Conservation (phyloP, 2,113 vertebrate species). For the Prinia subflava region DNA sequence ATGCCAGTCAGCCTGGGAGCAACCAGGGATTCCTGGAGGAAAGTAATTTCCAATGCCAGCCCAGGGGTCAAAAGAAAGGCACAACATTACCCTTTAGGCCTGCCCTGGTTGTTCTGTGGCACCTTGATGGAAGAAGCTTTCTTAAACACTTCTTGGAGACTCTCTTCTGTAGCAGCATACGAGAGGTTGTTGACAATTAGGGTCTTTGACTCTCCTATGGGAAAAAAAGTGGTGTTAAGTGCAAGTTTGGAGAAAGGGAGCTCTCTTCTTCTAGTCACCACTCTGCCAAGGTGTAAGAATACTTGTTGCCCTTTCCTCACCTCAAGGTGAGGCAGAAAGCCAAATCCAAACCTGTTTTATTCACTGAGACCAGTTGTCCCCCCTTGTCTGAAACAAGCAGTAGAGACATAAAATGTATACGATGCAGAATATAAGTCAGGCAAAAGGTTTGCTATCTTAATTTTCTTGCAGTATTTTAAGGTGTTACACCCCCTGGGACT, state of each 20-base stretch:
- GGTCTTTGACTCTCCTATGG: slow-evolving; percentile 75
- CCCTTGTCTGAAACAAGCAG: neutral
- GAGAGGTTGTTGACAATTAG: slow-evolving; percentile 92
- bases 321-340: neutral
- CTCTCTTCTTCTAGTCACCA: neutral
- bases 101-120: slow-evolving; percentile 87
- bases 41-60: neutral
- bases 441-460: neutral
- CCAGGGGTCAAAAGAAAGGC: neutral
- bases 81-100: slow-evolving; percentile 85
- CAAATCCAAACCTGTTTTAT: neutral
- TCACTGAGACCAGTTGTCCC: neutral
- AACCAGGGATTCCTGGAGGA: neutral
- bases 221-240: neutral
- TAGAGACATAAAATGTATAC: neutral
- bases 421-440: neutral
- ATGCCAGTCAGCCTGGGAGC: neutral
- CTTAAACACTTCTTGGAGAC: slow-evolving; percentile 87
- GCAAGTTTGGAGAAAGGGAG: neutral
- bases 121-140: slow-evolving; percentile 87
- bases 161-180: slow-evolving; percentile 86
- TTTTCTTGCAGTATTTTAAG: neutral
- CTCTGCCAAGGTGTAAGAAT: neutral
- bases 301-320: neutral
- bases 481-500: neutral